Evolutionary conservation across 2,888 invertebrate species (phyloP), one percentile per base, ranked within the genome.

Genomic region (Trissolcus brochymenae): DNA sequence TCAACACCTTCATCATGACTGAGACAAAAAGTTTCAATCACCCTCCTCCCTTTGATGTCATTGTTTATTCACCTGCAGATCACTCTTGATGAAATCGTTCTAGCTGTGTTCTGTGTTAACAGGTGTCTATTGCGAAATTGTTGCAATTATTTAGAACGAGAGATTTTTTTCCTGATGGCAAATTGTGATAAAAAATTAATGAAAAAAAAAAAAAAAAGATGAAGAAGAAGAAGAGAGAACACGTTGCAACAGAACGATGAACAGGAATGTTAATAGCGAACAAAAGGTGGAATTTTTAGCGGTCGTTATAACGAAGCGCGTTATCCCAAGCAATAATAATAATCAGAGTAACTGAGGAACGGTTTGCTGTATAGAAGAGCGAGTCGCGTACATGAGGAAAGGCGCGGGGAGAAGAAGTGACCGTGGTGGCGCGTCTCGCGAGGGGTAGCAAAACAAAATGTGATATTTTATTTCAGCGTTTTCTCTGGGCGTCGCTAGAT

Each of bases 391-490:
- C 35, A 71, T 55, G 19, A n/a, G 16, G 0, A 51, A 61, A 74
- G 72, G 60, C 68, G 74, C n/a, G n/a, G n/a, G 74, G 71, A 60
- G 78, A 79, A 80, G 76, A 76, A 78, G 74, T 79, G 76, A 77
- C 79, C 79, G 73, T 68, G 56, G 67, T 55, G 68, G 72, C 56
- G 68, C 65, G 64, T 65, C 71, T 78, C 77, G 76, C 81, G 82
- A 81, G 81, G 84, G 86, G 85, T 83, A 82, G 72, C 82, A 85
- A 83, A 85, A 84, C 84, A 82, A 84, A 87, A 86, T 85, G 86
- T 86, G 87, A 88, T 87, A 87, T 88, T 88, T 87, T 88, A 88
- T 88, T 88, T 87, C 85, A 87, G 84, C 87, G 86, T 88, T 88
- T 87, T 35, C 35, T 88, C 87, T 88, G 87, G 86, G 84, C 84